Percentiles rank a stretch among this genome's conserved stretches.
Evolutionary conservation across 1,140 invertebrate species (phyloP).

Genomic region (Pogonomyrmex barbatus): DNA sequence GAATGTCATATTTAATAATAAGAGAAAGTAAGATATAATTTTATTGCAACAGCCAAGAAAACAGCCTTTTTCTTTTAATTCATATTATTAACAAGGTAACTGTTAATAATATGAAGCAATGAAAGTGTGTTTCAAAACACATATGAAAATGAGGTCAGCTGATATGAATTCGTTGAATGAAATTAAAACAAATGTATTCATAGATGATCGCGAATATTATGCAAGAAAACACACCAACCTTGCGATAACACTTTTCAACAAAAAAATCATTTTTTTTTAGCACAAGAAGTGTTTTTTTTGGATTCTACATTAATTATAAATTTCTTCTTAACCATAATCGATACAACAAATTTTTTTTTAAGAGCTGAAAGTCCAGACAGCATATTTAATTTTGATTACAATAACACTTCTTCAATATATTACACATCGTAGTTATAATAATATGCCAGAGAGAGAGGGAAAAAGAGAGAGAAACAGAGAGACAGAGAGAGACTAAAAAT

Average conservation of each 20-base stretch:
- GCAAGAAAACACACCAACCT: conserved; percentile 30
- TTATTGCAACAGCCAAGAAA: neutral
- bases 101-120: neutral
- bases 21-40: neutral
- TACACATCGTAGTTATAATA: no score
- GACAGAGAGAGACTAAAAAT: no score
- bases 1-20: neutral
- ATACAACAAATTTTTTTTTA: no score
- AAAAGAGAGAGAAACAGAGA: no score
- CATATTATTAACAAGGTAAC: neutral
- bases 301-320: no score
- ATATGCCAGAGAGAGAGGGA: no score
- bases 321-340: no score
- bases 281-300: no score
- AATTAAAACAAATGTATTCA: neutral
- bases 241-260: neutral
- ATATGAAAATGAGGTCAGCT: neutral
- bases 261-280: no score
- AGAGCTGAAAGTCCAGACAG: no score
- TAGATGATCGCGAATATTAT: neutral
- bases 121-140: neutral
- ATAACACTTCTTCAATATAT: no score
- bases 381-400: no score
- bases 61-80: neutral
- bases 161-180: neutral